A percentile compares a stretch with the other conserved stretches of the same genome.
These are phyloP conservation scores for Apeira syringaria DNA, from an alignment of 2,888 invertebrate species.

Conservation along the genomic window DNA sequence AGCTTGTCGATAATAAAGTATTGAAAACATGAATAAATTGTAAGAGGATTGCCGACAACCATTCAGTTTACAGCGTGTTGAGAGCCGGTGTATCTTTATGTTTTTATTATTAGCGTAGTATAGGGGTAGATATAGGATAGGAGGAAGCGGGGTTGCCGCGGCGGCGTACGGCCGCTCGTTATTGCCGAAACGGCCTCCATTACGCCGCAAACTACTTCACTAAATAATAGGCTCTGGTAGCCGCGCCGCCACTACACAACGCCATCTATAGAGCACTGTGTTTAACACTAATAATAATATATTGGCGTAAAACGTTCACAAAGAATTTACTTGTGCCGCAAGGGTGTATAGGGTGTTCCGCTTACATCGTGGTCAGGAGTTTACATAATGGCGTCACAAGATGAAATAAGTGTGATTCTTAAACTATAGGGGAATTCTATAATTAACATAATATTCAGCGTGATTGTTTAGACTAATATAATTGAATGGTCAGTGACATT, in stretches of 20 bases:
- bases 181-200: slow-evolving; percentile 42
- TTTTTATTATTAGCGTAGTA: slow-evolving; percentile 30
- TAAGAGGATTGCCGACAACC: slow-evolving; percentile 14
- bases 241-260: slow-evolving; percentile 24
- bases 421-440: too few relatives aligned
- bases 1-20: too few relatives aligned
- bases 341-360: too few relatives aligned
- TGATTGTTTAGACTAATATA: too few relatives aligned
- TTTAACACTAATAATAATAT: slow-evolving; percentile 29
- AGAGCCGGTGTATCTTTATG: slow-evolving; percentile 27
- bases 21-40: slow-evolving; percentile 20
- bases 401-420: too few relatives aligned
- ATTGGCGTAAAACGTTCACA: slow-evolving; percentile 19
- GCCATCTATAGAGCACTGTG: slow-evolving; percentile 25
- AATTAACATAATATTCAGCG: too few relatives aligned
- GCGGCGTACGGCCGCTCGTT: slow-evolving; percentile 38
- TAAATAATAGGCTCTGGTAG: slow-evolving; percentile 50
- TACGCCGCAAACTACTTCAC: slow-evolving; percentile 48
- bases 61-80: slow-evolving; percentile 21
- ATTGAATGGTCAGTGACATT: too few relatives aligned
- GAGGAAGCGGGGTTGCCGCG: slow-evolving; percentile 25
- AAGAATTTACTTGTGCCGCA: slow-evolving; percentile 13
- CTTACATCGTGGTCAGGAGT: too few relatives aligned
- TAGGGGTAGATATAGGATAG: slow-evolving; percentile 8
- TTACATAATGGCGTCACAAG: too few relatives aligned